Evolutionary conservation across 2,113 vertebrate species (phyloP).

Genomic region (Sturnira hondurensis): DNA sequence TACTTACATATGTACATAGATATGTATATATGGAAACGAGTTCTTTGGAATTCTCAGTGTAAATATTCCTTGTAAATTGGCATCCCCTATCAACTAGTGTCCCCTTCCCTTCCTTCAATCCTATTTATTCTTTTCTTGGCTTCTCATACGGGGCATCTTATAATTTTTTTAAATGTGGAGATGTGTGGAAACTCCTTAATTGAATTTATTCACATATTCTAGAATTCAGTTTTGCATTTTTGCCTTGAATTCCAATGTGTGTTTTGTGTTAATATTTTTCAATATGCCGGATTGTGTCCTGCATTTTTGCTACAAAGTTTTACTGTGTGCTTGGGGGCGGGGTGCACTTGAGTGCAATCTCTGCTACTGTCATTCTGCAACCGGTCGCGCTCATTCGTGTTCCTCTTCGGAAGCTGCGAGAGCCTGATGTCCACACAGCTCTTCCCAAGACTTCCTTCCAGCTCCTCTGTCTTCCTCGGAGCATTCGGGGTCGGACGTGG

Average conservation of each 20-base stretch:
- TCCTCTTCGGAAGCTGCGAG: conserved; percentile 38
- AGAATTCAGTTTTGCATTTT: conserved; percentile 27
- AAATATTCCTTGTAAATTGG: conserved; percentile 79
- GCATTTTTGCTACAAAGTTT: conserved; percentile 51
- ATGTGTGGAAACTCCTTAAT: conserved; percentile 48
- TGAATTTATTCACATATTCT: conserved; percentile 58
- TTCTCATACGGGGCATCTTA: conserved; percentile 51
- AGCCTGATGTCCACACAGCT: conserved; percentile 23
- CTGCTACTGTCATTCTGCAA: neutral
- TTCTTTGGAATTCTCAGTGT: conserved; percentile 77
- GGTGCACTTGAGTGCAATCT: conserved; percentile 41
- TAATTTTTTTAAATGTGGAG: conserved; percentile 56
- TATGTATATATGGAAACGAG: conserved; percentile 76
- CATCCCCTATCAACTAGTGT: neutral
- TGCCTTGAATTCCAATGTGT: neutral
- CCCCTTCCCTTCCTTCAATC: conserved; percentile 21
- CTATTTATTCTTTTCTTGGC: conserved; percentile 77
- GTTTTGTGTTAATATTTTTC: conserved; percentile 43
- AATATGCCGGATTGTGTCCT: conserved; percentile 9
- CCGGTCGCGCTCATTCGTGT: neutral
- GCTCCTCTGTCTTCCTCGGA: conserved; percentile 56
- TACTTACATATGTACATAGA: conserved; percentile 63
- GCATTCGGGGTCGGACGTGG: neutral
- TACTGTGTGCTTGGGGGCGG: conserved; percentile 23
- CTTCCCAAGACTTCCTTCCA: neutral